Evolutionary conservation across 2,797 vertebrate genomes (phyloP).

Genomic region (Tokudaia muenninki): DNA sequence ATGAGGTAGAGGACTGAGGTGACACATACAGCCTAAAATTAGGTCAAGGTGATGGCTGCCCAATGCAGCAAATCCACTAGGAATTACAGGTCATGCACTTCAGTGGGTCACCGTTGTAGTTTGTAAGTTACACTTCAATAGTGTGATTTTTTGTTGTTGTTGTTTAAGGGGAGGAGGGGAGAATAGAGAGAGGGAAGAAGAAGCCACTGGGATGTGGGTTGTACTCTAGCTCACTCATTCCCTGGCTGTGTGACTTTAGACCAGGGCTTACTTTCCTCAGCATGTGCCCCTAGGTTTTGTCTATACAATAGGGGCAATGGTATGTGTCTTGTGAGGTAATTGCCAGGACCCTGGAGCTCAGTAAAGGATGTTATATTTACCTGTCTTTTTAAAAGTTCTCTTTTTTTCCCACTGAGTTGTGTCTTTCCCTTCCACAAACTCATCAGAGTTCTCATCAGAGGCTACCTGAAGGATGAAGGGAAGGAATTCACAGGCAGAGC

Average conservation of each 20-base stretch:
- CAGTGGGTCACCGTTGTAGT: background rate
- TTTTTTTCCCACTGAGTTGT: background rate
- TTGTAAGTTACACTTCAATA: background rate
- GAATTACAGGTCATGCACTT: background rate
- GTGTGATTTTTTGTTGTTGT: no score
- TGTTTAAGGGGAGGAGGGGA: background rate
- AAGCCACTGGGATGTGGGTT: background rate
- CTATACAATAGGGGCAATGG: background rate
- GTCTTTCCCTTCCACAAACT: background rate
- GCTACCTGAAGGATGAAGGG: background rate
- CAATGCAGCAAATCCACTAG: background rate
- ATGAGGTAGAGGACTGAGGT: background rate
- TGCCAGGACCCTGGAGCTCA: background rate
- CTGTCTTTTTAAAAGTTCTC: background rate
- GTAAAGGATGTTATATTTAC: background rate
- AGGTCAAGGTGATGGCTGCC: background rate
- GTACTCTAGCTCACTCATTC: rapidly evolving
- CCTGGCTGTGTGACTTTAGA: background rate
- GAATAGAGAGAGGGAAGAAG: background rate
- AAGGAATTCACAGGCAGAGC: background rate
- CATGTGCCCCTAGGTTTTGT: background rate
- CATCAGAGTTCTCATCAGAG: background rate
- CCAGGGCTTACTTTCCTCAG: rapidly evolving
- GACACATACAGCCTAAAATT: background rate
- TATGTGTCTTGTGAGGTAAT: background rate